Evolutionary conservation across 2,888 invertebrate genomes (phyloP).

Genomic region (Tenodera sinensis): DNA sequence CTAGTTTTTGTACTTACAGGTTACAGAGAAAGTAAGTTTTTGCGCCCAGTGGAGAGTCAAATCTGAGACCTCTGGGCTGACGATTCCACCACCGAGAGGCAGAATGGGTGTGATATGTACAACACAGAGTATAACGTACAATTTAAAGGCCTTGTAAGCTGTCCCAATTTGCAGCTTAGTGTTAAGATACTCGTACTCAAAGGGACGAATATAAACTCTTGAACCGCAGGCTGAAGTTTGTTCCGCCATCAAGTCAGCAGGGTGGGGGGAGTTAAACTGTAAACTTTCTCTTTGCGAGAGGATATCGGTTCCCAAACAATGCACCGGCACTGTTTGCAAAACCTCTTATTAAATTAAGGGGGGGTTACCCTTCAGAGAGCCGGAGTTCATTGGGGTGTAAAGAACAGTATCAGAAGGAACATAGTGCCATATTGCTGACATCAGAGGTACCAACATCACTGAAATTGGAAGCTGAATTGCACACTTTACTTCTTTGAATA

Average conservation of each 20-base stretch:
- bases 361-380: neutral
- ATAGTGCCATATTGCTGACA: neutral
- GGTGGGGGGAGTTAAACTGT: neutral
- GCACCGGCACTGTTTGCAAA: neutral
- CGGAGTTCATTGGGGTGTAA: neutral
- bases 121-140: neutral
- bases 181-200: neutral
- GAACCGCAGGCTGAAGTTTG: neutral
- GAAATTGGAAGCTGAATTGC: neutral
- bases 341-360: neutral
- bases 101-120: too few species aligned
- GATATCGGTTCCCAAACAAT: neutral
- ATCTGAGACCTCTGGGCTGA: too few species aligned
- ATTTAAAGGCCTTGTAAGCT: neutral
- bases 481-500: too few species aligned
- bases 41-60: too few species aligned
- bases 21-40: too few species aligned
- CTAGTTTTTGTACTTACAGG: too few species aligned
- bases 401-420: neutral
- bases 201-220: neutral
- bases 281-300: neutral
- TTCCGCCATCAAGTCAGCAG: neutral
- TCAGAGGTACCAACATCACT: neutral
- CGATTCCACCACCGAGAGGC: too few species aligned
- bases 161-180: neutral